phyloP scores from a whole-genome alignment of 2,888 invertebrate species.

The Amphipoea lucens region DNA sequence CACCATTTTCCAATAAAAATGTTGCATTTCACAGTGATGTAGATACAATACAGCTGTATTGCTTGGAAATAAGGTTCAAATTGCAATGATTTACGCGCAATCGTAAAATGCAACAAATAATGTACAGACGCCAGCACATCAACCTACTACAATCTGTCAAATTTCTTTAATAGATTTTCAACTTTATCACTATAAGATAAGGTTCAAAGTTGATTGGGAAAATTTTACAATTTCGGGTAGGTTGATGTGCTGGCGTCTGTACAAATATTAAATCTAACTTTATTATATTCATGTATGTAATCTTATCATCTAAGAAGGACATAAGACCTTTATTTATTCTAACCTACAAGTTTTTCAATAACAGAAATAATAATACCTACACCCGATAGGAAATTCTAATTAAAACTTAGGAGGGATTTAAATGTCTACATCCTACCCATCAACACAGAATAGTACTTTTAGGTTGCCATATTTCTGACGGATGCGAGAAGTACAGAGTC shows the following conservation, averaged over 20 bases:
- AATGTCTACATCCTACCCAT: background rate
- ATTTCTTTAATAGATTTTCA: no score
- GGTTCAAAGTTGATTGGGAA: no score
- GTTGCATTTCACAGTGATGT: constrained; percentile 13
- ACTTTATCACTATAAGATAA: no score
- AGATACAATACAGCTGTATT: background rate
- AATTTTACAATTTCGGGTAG: no score
- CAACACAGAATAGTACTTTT: background rate
- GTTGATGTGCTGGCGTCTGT: no score
- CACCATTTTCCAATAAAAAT: constrained; percentile 1
- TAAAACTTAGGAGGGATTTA: background rate
- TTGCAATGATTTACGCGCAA: constrained; percentile 17
- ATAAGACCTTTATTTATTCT: constrained; percentile 25
- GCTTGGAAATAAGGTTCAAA: constrained; percentile 16
- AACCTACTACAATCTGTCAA: no score
- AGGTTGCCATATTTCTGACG: background rate
- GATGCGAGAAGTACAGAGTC: background rate
- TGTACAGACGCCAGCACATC: background rate
- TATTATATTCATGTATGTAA: constrained; percentile 2
- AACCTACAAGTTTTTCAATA: constrained; percentile 6
- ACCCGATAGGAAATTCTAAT: background rate
- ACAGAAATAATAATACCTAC: background rate
- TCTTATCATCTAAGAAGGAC: constrained; percentile 32
- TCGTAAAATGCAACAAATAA: constrained; percentile 13
- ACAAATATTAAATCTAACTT: constrained; percentile 33